A percentile compares a stretch with the other conserved stretches of the same genome.
These are phyloP conservation scores for Buteo buteo DNA, from an alignment of 2,113 vertebrate species.

Conservation along the genomic window DNA sequence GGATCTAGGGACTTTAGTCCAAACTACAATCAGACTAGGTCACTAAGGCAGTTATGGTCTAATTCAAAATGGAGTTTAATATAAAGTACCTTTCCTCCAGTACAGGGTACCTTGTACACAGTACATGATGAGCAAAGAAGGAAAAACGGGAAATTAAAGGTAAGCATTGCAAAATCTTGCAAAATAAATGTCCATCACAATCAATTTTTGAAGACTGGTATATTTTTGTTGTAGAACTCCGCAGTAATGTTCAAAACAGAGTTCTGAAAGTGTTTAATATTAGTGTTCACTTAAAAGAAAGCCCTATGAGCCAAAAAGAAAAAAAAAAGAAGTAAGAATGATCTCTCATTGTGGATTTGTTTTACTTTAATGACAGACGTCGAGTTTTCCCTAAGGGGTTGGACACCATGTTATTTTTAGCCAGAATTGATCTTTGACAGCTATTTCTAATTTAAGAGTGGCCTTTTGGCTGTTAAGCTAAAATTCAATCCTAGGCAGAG, in stretches of 20 bases:
- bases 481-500: neutral
- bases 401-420: neutral
- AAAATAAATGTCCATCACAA: neutral
- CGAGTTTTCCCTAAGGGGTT: neutral
- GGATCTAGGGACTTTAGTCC: neutral
- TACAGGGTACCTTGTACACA: slow-evolving; percentile 72
- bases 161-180: slow-evolving; percentile 12
- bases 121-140: slow-evolving; percentile 38
- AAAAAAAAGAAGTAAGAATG: neutral
- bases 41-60: slow-evolving; percentile 10
- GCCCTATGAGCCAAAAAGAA: neutral
- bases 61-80: slow-evolving; percentile 51
- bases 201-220: neutral
- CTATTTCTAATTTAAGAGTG: neutral
- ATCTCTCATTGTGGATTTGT: neutral
- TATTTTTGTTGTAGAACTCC: neutral
- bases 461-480: neutral
- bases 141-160: slow-evolving; percentile 49
- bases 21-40: slow-evolving; percentile 20
- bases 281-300: neutral
- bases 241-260: neutral
- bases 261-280: neutral
- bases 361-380: neutral
- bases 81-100: slow-evolving; percentile 69
- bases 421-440: neutral